Conservation (phyloP, 2,797 vertebrate genomes). For the Spheniscus humboldti region DNA sequence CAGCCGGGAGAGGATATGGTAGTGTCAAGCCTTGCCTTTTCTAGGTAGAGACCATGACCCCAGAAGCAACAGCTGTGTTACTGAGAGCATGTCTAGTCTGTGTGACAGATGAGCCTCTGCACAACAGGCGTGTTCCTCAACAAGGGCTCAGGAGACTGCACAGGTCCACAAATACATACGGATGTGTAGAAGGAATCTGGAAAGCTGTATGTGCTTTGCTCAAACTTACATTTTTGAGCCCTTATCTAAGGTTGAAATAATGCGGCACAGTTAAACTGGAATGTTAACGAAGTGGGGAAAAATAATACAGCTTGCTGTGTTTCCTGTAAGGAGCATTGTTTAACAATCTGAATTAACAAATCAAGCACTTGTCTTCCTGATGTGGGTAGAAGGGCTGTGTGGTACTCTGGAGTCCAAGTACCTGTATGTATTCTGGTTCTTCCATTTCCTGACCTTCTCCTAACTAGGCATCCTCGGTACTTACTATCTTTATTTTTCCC, state of each 20-base stretch:
- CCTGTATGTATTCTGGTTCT: neutral
- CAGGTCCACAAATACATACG: too few relatives aligned
- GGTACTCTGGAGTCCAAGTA: neutral
- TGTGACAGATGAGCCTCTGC: neutral
- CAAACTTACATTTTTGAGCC: fast-evolving
- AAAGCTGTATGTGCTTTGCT: neutral
- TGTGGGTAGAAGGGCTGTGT: neutral
- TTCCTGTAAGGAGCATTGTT: neutral
- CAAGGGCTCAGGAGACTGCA: neutral
- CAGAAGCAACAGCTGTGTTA: neutral
- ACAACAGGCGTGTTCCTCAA: neutral
- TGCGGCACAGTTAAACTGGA: neutral
- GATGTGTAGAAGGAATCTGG: neutral
- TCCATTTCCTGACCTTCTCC: neutral
- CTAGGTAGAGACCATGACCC: neutral
- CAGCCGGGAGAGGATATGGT: fast-evolving
- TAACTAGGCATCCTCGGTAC: neutral
- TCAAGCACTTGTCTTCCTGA: neutral
- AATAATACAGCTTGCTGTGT: fast-evolving
- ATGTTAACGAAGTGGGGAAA: neutral
- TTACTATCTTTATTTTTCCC: neutral
- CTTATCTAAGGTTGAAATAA: neutral
- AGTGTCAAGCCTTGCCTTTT: neutral
- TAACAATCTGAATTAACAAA: neutral
- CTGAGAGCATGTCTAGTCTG: fast-evolving